A percentile compares a stretch with the other conserved stretches of the same genome.
These are phyloP conservation scores for Cossypha niveicapilla DNA, from an alignment of 2,797 vertebrate species.

Conservation along the genomic window DNA sequence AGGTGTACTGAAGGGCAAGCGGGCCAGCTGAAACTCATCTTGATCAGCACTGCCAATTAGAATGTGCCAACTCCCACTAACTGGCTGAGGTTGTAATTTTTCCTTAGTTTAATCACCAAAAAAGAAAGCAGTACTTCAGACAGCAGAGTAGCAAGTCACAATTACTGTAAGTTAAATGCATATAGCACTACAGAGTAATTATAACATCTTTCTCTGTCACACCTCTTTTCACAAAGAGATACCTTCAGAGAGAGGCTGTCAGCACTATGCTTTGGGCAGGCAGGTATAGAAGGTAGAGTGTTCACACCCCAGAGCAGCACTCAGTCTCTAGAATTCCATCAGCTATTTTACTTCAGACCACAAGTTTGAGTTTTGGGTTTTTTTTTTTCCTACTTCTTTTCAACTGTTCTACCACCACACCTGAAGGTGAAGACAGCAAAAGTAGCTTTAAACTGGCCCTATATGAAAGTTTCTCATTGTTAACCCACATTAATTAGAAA, in stretches of 20 bases:
- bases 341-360: background rate
- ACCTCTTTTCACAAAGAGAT: background rate
- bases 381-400: background rate
- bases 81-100: background rate
- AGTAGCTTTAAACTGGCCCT: background rate
- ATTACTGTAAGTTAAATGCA: background rate
- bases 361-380: accelerated
- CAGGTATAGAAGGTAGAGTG: background rate
- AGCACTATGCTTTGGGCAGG: background rate
- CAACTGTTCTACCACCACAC: background rate
- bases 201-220: background rate
- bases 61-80: background rate
- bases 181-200: background rate
- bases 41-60: background rate
- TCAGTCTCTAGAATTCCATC: background rate
- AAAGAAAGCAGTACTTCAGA: background rate
- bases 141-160: background rate
- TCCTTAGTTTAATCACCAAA: background rate
- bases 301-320: background rate
- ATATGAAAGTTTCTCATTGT: background rate
- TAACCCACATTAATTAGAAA: background rate
- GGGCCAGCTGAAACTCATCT: background rate
- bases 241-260: background rate
- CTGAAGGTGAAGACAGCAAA: background rate
- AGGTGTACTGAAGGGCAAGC: background rate